Base-by-base conservation (phyloP, 2,113 vertebrate species). In the Anser cygnoides region DNA sequence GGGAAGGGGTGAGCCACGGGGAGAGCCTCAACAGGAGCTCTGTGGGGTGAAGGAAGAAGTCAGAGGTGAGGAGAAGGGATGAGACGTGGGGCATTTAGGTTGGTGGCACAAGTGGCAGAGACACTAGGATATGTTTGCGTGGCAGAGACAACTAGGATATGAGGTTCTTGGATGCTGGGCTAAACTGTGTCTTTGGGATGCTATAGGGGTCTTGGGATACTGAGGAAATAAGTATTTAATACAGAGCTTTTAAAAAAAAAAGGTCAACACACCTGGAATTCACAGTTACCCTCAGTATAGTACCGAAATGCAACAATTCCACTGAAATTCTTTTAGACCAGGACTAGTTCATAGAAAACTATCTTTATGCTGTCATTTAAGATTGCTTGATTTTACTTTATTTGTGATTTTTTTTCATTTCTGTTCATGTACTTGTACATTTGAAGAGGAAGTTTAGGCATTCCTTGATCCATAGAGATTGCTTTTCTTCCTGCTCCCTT, bases 401-500 rank as follows among this genome's bases (percentile, higher is more conserved):
- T 95, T 90, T 93, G 63, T 78, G 58, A 89, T 5, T 22, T 80
- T 72, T 83, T 83, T 93, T 80, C 50, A 55, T 91, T 95, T 82
- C 41, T 80, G 52, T 92, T 92, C 52, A 17, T 25, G 77, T 78
- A 70, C 90, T 92, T 77, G 52, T 80, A 58, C 28, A 35, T 72
- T 89, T 96, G 74, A 89, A 87, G 59, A 37, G 76, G 52, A 92
- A 92, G 82, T 93, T 95, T 89, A 87, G 81, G 39, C 84, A 76
- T 82, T 68, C 91, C 91, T 92, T 94, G 87, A 83, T 91, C 89
- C 68, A 21, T 66, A 71, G 62, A 71, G 90, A 94, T 89, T 94
- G 80, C 93, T 90, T 96, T 97, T 93, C 92, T 96, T 90, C 85
- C 89, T 76, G 54, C 68, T 90, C 33, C 67, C 54, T 96, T 97